Evolutionary conservation across 1,140 invertebrate species (phyloP), one percentile per base, ranked within the genome.

Genomic region (Lordiphosa stackelbergi): DNA sequence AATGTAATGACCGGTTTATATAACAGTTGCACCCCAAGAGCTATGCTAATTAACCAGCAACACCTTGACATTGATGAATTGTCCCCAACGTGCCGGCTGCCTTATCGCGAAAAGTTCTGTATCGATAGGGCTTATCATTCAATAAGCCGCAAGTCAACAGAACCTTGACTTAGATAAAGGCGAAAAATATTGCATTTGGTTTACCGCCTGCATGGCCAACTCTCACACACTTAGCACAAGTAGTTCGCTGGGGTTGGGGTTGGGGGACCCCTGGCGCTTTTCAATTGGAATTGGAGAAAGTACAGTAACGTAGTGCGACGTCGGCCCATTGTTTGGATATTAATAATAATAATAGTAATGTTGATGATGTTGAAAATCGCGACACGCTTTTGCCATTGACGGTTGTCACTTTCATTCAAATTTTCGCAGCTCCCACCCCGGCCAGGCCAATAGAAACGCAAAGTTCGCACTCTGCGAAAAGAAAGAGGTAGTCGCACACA

Each of bases 311-410:
- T 45, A 8, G 6, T 31, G 28, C 28, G 28, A 31, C 28, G 28
- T 31, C 7, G 28, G 28, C 63, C 70, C 66, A 79, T 79, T 79
- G 75, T 69, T 47, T 34, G 61, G 24, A 55, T 45, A 41, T 63
- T 45, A 45, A 45, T 31, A 31, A 45, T 45, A 45, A 46, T 46
- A 46, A 46, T 42, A n/a, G 28, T 60, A 34, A 60, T 24, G 48
- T 16, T 74, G 71, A 69, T 69, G 48, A 43, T 53, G 71, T 55
- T 79, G 74, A 66, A 69, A 70, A 78, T 81, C 56, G 66, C 70
- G 75, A 79, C 75, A 79, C 75, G 75, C 74, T 81, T 77, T 47
- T 73, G 66, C 45, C 70, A 78, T 73, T 78, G 74, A 79, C 73
- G 43, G 34, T 43, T 61, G 54, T 64, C 55, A 53, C 71, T 83